A percentile compares a stretch with the other conserved stretches of the same genome.
Evolutionary conservation across 2,113 vertebrate genomes (phyloP).

Genomic region (Ceyx cyanopectus): DNA sequence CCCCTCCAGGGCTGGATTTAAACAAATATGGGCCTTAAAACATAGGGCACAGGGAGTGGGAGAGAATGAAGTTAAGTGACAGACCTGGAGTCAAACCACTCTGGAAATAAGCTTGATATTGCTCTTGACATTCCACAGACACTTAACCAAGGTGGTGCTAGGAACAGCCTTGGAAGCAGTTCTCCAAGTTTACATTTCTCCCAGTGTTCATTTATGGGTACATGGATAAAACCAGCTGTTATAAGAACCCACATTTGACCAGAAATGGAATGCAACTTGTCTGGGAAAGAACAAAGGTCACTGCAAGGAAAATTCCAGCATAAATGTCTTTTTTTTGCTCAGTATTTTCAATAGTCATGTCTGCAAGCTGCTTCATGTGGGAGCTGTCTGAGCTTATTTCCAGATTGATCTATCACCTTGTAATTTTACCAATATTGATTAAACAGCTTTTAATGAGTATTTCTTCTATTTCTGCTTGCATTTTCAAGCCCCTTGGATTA

Average conservation of each 20-base stretch:
- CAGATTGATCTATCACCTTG: background rate
- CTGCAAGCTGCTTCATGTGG: background rate
- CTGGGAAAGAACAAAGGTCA: background rate
- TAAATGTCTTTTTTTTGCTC: background rate
- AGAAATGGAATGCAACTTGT: background rate
- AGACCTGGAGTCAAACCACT: background rate
- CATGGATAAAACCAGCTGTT: background rate
- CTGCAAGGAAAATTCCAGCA: background rate
- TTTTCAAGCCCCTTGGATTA: background rate
- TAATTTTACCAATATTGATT: background rate
- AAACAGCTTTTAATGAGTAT: background rate
- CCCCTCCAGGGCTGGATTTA: too few relatives aligned
- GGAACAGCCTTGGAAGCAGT: background rate
- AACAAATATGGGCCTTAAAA: background rate
- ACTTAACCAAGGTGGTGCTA: background rate
- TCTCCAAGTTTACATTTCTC: background rate
- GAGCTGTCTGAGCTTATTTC: background rate
- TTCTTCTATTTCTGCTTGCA: background rate
- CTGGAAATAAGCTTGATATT: background rate
- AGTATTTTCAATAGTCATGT: background rate
- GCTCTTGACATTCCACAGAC: background rate
- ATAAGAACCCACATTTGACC: background rate
- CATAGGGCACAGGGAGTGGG: rapidly evolving
- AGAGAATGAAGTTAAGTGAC: background rate
- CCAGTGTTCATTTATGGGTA: background rate